Base-by-base conservation (phyloP, 2,113 vertebrate species). In the Rhegmatorhina hoffmannsi region DNA sequence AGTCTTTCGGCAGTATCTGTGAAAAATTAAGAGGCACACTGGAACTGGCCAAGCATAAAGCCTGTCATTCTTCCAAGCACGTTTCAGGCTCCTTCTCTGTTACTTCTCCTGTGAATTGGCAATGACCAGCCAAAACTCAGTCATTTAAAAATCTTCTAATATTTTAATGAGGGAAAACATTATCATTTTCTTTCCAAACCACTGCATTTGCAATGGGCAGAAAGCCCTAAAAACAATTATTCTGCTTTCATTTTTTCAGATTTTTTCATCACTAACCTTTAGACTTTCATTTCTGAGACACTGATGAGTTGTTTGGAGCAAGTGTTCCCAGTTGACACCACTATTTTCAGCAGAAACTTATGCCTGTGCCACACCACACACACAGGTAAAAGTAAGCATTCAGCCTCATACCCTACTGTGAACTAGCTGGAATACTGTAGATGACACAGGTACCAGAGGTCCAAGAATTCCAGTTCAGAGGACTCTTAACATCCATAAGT, bases 101-200 rank as follows among this genome's bases (percentile, higher is more conserved):
- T 76, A 76, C 66, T 64, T 47, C 74, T 93, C 56, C 86, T 62
- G 59, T 95, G 82, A 95, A 90, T 5, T 80, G 44, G 72, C 46
- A 87, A 77, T 5, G 5, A 59, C 63, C 52, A 74, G 91, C 84
- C 87, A 94, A 94, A 95, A 86, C 63, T 87, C 67, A 83, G 29
- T 9, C 70, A 80, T 83, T 87, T 91, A 63, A 90, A 92, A 82
- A 50, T 29, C 60, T 82, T 84, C 81, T 66, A 79, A 70, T 92
- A 63, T 70, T 89, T 95, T 91, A 86, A 88, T 70, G 43, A 33
- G 47, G 79, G 67, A 93, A 94, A 93, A 95, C 83, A 91, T 79
- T 94, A 82, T 76, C 0, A 58, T 87, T 95, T 84, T 59, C 34
- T 88, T 91, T 87, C 78, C 85, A 93, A 91, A 84, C 38, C 52